Conservation (phyloP, 2,113 vertebrate genomes). For the Leptobrachium leishanense region DNA sequence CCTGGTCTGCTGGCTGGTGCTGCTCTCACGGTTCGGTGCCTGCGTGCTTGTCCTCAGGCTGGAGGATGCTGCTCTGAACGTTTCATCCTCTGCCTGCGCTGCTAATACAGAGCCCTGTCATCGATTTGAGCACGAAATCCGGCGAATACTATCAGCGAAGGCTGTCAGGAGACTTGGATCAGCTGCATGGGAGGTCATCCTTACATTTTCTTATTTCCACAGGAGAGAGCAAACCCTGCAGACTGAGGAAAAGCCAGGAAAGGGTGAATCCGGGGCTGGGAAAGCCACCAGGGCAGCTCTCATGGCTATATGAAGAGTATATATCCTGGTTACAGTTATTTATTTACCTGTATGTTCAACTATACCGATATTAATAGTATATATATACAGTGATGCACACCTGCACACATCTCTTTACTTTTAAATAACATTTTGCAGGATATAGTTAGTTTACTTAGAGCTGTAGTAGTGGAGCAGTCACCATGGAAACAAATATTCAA, state of each 20-base stretch:
- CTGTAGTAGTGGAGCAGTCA: too few species aligned
- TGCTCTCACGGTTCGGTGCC: slow-evolving; percentile 9
- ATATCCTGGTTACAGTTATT: too few species aligned
- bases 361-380: too few species aligned
- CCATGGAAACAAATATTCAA: too few species aligned
- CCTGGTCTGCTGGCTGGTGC: neutral
- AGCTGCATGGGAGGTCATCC: slow-evolving; percentile 27
- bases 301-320: too few species aligned
- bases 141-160: slow-evolving; percentile 37
- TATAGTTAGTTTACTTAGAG: too few species aligned
- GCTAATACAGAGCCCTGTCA: slow-evolving; percentile 51
- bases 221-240: neutral
- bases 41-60: slow-evolving; percentile 16
- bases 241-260: neutral
- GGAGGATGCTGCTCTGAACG: slow-evolving; percentile 2
- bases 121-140: slow-evolving; percentile 51
- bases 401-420: too few species aligned
- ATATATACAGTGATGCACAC: too few species aligned
- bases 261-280: too few species aligned
- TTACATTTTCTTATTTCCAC: neutral
- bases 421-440: too few species aligned
- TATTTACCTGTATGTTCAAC: too few species aligned
- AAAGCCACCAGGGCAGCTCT: too few species aligned
- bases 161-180: slow-evolving; percentile 37
- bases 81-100: slow-evolving; percentile 10